Conservation (phyloP, 2,888 invertebrate genomes). For the Pelosia muscerda region DNA sequence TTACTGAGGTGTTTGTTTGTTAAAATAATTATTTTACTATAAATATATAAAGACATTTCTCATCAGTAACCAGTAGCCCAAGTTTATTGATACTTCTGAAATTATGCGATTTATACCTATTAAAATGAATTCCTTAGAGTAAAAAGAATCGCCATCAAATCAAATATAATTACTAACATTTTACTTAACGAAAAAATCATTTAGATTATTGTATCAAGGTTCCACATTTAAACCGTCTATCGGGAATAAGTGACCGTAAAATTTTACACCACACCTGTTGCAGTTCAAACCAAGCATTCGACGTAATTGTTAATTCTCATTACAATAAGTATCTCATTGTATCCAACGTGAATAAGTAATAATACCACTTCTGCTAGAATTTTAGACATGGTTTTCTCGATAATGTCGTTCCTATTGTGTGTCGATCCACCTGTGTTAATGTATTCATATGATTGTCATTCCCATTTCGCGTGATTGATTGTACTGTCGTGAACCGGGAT, state of each 20-base stretch:
- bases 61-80: too few relatives aligned
- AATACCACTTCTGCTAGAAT: background rate
- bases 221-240: background rate
- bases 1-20: too few relatives aligned
- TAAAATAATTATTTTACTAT: too few relatives aligned
- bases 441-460: background rate
- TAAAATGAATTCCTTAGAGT: background rate
- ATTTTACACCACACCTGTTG: background rate
- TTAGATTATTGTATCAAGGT: background rate
- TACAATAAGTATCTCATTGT: background rate
- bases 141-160: background rate
- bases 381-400: background rate
- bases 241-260: background rate
- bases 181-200: background rate
- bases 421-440: background rate
- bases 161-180: background rate
- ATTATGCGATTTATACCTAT: background rate
- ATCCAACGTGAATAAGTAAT: background rate
- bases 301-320: background rate
- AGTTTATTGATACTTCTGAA: too few relatives aligned
- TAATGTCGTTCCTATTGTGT: background rate
- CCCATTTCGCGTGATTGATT: constrained; percentile 1
- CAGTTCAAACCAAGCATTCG: background rate
- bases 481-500: background rate
- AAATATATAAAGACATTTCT: too few relatives aligned